Conservation (phyloP, 2,797 vertebrate species). For the Dipus sagitta region DNA sequence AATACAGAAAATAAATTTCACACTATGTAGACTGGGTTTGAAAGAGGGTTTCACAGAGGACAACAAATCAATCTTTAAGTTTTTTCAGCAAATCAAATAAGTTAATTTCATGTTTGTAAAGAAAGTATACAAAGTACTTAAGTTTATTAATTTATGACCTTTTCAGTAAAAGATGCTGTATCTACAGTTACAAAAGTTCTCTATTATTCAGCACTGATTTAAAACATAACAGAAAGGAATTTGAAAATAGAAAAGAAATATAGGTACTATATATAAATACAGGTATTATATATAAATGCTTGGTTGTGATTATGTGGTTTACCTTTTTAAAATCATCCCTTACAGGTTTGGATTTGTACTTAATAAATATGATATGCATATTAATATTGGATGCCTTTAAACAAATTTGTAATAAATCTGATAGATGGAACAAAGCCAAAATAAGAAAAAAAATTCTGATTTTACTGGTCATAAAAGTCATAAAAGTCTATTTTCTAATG, state of each 20-base stretch:
- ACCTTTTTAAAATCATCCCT: not conserved
- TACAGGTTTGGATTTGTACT: conserved; percentile 48
- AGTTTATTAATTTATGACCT: not conserved
- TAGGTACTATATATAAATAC: not conserved
- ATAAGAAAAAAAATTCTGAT: conserved; percentile 28
- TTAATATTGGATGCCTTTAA: conserved; percentile 1
- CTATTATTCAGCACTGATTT: conserved; percentile 19
- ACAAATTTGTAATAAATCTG: conserved; percentile 48
- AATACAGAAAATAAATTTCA: conserved; percentile 14
- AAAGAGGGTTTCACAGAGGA: not conserved
- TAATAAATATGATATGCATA: conserved; percentile 13
- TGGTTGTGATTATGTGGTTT: conserved; percentile 23
- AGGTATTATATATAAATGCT: not conserved
- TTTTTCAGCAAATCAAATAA: conserved; percentile 17
- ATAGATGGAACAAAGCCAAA: conserved; percentile 48
- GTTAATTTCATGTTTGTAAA: conserved; percentile 45
- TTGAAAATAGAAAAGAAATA: conserved; percentile 59
- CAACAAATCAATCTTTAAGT: not conserved
- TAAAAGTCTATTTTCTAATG: not conserved
- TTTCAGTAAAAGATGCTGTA: not conserved
- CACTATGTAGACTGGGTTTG: not conserved
- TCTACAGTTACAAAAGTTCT: not conserved
- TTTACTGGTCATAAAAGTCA: conserved; percentile 40
- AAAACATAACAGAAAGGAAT: conserved; percentile 51
- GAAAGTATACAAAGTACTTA: conserved; percentile 18